A percentile compares a stretch with the other conserved stretches of the same genome.
Conservation (phyloP, 2,888 invertebrate genomes). For the Rhorus exstirpatorius region DNA sequence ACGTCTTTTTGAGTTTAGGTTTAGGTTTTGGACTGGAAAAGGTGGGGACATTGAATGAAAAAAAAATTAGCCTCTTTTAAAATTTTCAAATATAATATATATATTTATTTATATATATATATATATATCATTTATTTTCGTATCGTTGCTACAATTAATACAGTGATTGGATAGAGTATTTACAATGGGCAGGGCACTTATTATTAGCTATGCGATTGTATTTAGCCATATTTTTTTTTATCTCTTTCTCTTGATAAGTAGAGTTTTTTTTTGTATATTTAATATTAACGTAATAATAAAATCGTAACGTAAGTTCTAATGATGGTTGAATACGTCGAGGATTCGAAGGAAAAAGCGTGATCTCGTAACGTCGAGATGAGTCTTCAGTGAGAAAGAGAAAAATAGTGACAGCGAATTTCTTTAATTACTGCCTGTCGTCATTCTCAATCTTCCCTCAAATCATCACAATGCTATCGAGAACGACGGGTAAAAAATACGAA, state of each 20-base stretch:
- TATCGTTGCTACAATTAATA: constrained; percentile 84
- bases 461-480: constrained; percentile 33
- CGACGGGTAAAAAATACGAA: constrained; percentile 61
- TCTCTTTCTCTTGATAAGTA: constrained; percentile 70
- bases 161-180: constrained; percentile 80
- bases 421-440: background rate
- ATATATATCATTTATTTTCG: constrained; percentile 80
- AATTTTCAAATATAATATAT: constrained; percentile 74
- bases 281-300: constrained; percentile 75
- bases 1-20: too few species aligned
- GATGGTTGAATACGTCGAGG: constrained; percentile 65
- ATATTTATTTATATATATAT: too few species aligned
- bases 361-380: constrained; percentile 26
- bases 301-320: constrained; percentile 71
- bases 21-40: too few species aligned
- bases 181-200: constrained; percentile 76
- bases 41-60: background rate
- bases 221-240: constrained; percentile 59
- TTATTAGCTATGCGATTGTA: constrained; percentile 69
- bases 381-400: constrained; percentile 1
- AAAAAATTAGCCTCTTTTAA: background rate
- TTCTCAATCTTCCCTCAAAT: background rate
- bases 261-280: constrained; percentile 63
- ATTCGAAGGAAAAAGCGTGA: constrained; percentile 52
- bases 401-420: background rate